Base-by-base conservation (phyloP, 2,888 invertebrate species). In the Agrilus cyanescens region DNA sequence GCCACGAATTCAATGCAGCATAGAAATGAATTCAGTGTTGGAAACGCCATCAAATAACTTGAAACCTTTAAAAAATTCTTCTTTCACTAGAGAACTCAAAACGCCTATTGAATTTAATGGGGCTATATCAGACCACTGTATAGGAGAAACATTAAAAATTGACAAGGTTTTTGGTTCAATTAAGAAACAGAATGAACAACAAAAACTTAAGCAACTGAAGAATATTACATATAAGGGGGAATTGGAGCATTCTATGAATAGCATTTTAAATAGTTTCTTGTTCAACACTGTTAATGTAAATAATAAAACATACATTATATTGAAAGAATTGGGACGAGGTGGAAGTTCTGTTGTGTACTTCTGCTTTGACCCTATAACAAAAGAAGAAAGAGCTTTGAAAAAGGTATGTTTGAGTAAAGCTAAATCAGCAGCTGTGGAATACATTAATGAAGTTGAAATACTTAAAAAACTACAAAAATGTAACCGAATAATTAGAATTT, bases 321-420 rank as follows among this genome's bases (percentile, higher is more conserved):
- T 86, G 12, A 82, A 81, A 49, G 73, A 78, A 54, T 67, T 94
- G 37, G 95, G 95, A 0, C 77, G 75, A 53, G 94, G 94, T n/a
- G 94, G 93, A 32, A 90, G 90, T 42, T 88, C 91, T 57, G 80
- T 85, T 63, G 94, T 94, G 4, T 82, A 73, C 41, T 69, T 85
- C 71, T 85, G 83, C 34, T 66, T 81, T 47, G 77, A 81, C 56
- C 67, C 69, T 10, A 70, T 74, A 34, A 74, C 69, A 1, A 69
- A 72, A 47, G 54, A 66, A 34, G 71, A 80, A 46, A 73, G 77
- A 52, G 91, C 90, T 0, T 75, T 91, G 35, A 89, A 95, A 69
- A 78, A 82, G 57, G 94, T 96, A 0, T 76, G 85, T 63, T 68
- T 96, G 38, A 76, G 75, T 14, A 77, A 76, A 15, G 89, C 90